phyloP scores from a whole-genome alignment of 2,888 invertebrate species.

The Drosophila tanythrix region DNA sequence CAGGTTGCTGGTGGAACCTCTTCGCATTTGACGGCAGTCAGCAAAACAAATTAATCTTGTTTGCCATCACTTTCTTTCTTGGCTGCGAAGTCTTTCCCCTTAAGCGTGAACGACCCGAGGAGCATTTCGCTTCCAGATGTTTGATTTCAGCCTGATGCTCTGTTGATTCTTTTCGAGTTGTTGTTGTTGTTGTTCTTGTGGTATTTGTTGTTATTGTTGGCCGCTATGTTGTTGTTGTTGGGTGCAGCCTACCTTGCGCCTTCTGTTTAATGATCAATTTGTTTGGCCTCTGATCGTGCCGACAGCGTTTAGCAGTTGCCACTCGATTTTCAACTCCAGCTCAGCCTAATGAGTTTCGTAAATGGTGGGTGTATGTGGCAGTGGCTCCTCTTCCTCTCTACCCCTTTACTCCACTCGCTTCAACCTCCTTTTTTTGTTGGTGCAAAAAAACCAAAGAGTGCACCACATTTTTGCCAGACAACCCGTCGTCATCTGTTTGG shows the following conservation, averaged over 20 bases:
- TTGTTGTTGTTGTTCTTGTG: conserved; percentile 23
- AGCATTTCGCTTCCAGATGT: conserved; percentile 69
- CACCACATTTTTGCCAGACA: conserved; percentile 53
- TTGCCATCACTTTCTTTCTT: conserved; percentile 68
- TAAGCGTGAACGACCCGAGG: conserved; percentile 14
- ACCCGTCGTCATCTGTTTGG: conserved; percentile 30
- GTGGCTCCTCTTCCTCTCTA: conserved; percentile 24
- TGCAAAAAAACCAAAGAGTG: conserved; percentile 31
- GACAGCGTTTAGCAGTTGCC: conserved; percentile 74
- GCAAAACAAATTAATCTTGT: conserved; percentile 79
- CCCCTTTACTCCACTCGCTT: background rate
- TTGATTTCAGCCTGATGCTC: conserved; percentile 69
- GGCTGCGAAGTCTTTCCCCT: conserved; percentile 34
- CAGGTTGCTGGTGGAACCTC: conserved; percentile 67
- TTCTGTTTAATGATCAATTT: conserved; percentile 82
- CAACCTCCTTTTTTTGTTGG: conserved; percentile 2
- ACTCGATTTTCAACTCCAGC: conserved; percentile 44
- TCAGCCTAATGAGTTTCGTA: conserved; percentile 68
- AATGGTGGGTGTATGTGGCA: conserved; percentile 71
- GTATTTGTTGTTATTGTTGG: background rate
- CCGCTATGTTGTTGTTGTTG: conserved; percentile 25
- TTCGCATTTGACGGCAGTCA: conserved; percentile 27
- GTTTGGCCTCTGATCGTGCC: conserved; percentile 77
- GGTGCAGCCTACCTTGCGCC: conserved; percentile 70
- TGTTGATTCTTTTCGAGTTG: conserved; percentile 8